Base-by-base conservation (phyloP, 2,113 vertebrate species). In the Chaetura pelagica region DNA sequence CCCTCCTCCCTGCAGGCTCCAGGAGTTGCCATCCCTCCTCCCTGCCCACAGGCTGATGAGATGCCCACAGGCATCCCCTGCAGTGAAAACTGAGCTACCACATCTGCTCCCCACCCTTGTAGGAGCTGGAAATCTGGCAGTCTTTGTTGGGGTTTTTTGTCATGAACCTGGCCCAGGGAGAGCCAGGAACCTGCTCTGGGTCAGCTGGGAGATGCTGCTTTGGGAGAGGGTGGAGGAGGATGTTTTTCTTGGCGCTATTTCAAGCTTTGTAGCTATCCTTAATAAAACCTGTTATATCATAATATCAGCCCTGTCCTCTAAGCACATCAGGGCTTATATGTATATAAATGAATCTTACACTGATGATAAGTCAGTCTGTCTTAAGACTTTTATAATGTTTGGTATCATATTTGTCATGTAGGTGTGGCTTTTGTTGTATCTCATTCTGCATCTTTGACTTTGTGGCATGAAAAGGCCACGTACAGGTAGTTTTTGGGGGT, bases 371-470 rank as follows among this genome's bases (percentile, higher is more conserved):
- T 20, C 5, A 24, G 10, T 12, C 44, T 24, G 17, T 52, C 20
- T 52, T 40, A 17, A 67, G 59, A 5, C 16, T 42, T 48, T 62
- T 52, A 9, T 6, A 18, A 29, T 22, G 8, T 59, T 83, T 34
- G n/a, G 12, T 12, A 1, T 34, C n/a, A 34, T 4, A 2, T 7
- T 46, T 44, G 5, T 63, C n/a, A 21, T 34, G 12, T 48, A 10
- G 9, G 13, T 6, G 14, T 26, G 78, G 46, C 44, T 63, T 59
- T 84, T 61, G 42, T 24, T 26, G 67, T 29, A 9, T 32, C 62
- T 69, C 6, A 2, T 21, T 87, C 96, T 98, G 98, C 18, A 83
- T 98, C 80, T 95, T 98, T 66, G 29, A 26, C 38, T 72, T 44
- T 30, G 32, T 14, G n/a, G 24, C 10, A 2, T 11, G 26, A n/a